Conservation (phyloP, 2,888 invertebrate species). For the Tetheella fluctuosa region DNA sequence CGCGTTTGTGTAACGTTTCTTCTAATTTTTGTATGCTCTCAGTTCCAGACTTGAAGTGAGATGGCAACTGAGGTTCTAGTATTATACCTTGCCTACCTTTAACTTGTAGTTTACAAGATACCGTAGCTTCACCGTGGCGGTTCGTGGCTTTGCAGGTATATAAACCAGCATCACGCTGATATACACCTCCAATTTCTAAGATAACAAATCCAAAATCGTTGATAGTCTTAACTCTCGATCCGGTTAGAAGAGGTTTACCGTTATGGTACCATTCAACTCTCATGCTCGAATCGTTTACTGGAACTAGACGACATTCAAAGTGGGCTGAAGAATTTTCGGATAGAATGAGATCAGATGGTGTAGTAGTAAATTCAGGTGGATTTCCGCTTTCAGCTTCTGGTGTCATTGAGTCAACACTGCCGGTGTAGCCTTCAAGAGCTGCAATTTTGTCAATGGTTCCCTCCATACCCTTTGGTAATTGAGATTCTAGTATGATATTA, state of each 20-base stretch:
- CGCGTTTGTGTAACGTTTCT: conserved; percentile 93
- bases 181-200: conserved; percentile 96
- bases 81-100: conserved; percentile 95
- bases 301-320: conserved; percentile 95
- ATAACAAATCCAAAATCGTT: conserved; percentile 99
- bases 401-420: conserved; percentile 85
- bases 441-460: conserved; percentile 97
- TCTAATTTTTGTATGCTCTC: conserved; percentile 96
- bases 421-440: conserved; percentile 93
- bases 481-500: conserved; percentile 95
- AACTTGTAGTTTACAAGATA: conserved; percentile 93
- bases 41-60: conserved; percentile 93
- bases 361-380: conserved; percentile 95
- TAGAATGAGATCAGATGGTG: conserved; percentile 92
- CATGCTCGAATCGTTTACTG: conserved; percentile 96
- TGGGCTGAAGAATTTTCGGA: conserved; percentile 95
- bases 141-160: conserved; percentile 97
- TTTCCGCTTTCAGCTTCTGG: conserved; percentile 93
- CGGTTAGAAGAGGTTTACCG: conserved; percentile 95
- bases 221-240: conserved; percentile 97
- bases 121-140: conserved; percentile 94
- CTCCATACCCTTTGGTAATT: conserved; percentile 96
- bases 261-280: conserved; percentile 99
- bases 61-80: conserved; percentile 94
- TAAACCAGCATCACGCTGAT: conserved; percentile 95